Evolutionary conservation across 2,888 invertebrate genomes (phyloP), one percentile per base, ranked within the genome.

Genomic region (Cheilosia scutellata): DNA sequence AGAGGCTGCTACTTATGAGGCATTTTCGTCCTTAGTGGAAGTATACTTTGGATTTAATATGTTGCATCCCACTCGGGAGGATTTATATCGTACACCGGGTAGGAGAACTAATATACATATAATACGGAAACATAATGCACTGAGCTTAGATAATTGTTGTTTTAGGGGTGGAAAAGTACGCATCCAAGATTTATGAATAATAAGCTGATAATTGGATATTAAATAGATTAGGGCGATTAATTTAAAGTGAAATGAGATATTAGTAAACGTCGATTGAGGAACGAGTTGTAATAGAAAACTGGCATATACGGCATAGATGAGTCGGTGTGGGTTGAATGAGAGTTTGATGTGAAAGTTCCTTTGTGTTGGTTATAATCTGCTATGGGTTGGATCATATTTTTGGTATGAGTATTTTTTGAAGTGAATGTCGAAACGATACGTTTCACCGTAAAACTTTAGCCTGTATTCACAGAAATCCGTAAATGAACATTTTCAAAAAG

Each of bases 181-280:
- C 33, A 9, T 58, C 31, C 7, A 57, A 49, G 63, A 75, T 76
- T 82, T 75, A 70, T 70, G 51, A 70, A 63, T 63, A 75, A 55
- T 63, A 70, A 75, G 62, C 62, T 70, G 49, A 82, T 82, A 82
- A 82, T 75, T 82, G 68, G 80, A 75, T 76, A 75, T 82, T 70
- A 82, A 82, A 49, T 75, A 25, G 68, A 82, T 82, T 76, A 82
- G 29, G 68, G 51, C 63, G 55, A 27, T 76, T 76, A 62, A 33
- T 63, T 70, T 75, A 31, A 72, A 79, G 60, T 74, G 51, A 58
- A 72, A 79, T 72, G 25, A 58, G 37, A 65, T 75, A 65, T 65
- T 31, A 27, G 29, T 13, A 20, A 20, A 47, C 51, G 60, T 37
- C 51, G 51, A 74, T 55, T 55, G 55, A 13, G 49, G 42, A 37